phyloP scores from a whole-genome alignment of 2,888 invertebrate genomes.

The Drosophila koepferae region DNA sequence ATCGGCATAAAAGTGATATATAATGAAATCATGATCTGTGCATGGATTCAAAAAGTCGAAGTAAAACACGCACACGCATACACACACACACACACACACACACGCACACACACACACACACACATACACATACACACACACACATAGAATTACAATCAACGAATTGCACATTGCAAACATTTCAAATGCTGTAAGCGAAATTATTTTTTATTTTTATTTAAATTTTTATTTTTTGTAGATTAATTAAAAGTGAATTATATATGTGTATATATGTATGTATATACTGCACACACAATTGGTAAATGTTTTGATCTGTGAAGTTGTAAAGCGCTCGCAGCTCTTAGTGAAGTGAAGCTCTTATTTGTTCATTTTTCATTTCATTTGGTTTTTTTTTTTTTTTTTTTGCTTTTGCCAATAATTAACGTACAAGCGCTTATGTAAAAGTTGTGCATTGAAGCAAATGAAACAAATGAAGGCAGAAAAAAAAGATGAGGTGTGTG shows the following conservation, averaged over 20 bases:
- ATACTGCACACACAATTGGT: not conserved
- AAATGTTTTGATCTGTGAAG: slow-evolving; percentile 19
- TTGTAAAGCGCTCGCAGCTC: slow-evolving; percentile 10
- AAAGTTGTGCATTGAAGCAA: slow-evolving; percentile 28
- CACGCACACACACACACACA: too few species aligned
- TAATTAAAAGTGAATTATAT: slow-evolving; percentile 6
- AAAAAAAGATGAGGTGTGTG: slow-evolving; percentile 26
- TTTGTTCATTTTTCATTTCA: slow-evolving; percentile 3
- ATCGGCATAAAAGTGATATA: too few species aligned
- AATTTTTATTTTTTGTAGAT: not conserved
- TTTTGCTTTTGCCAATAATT: slow-evolving; percentile 23
- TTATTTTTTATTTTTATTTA: not conserved
- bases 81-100: too few species aligned
- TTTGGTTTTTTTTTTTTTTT: not conserved
- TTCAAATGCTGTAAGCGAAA: not conserved
- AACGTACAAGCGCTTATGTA: slow-evolving; percentile 21
- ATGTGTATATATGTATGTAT: not conserved
- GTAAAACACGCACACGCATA: not conserved
- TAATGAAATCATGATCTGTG: not conserved
- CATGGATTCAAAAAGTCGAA: not conserved
- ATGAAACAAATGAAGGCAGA: slow-evolving; percentile 10
- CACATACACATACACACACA: too few species aligned
- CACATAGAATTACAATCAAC: not conserved
- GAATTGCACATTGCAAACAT: not conserved
- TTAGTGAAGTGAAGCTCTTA: slow-evolving; percentile 3